These are phyloP conservation scores for Tachina grossa DNA, from an alignment of 2,888 invertebrate species.

Conservation along the genomic window DNA sequence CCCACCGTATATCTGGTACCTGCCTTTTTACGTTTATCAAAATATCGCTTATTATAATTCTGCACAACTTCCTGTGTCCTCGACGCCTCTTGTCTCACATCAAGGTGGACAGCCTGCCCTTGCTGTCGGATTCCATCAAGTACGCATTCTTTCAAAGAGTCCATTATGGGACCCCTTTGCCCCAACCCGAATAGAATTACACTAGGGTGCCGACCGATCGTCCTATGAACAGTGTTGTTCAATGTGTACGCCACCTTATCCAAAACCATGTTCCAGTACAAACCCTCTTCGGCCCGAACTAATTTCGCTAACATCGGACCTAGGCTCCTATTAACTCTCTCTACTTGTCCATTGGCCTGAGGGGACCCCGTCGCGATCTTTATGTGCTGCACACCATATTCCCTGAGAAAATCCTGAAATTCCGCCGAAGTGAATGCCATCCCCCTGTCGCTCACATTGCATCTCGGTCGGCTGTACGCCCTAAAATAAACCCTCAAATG, in stretches of 20 bases:
- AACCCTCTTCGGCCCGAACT: constrained; percentile 12
- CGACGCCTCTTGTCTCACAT: constrained; percentile 17
- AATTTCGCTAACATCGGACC: constrained; percentile 18
- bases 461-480: constrained; percentile 41
- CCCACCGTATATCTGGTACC: constrained; percentile 23
- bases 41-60: constrained; percentile 42
- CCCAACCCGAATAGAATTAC: constrained; percentile 5
- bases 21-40: constrained; percentile 22
- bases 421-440: constrained; percentile 54
- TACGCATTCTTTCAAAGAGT: constrained; percentile 15
- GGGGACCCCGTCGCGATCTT: constrained; percentile 52
- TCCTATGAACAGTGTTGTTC: constrained; percentile 52
- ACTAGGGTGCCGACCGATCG: not conserved
- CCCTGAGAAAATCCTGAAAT: constrained; percentile 30
- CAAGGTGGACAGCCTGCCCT: not conserved
- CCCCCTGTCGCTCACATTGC: constrained; percentile 44
- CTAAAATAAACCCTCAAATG: constrained; percentile 51
- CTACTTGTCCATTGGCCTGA: constrained; percentile 55
- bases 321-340: constrained; percentile 10
- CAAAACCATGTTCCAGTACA: constrained; percentile 39
- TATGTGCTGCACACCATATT: constrained; percentile 38
- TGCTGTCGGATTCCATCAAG: not conserved
- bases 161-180: constrained; percentile 28
- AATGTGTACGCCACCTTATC: constrained; percentile 42
- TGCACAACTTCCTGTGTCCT: constrained; percentile 16